Percentiles rank a stretch among this genome's conserved stretches.
phyloP scores from a whole-genome alignment of 2,113 vertebrate species.

The Istiophorus platypterus region DNA sequence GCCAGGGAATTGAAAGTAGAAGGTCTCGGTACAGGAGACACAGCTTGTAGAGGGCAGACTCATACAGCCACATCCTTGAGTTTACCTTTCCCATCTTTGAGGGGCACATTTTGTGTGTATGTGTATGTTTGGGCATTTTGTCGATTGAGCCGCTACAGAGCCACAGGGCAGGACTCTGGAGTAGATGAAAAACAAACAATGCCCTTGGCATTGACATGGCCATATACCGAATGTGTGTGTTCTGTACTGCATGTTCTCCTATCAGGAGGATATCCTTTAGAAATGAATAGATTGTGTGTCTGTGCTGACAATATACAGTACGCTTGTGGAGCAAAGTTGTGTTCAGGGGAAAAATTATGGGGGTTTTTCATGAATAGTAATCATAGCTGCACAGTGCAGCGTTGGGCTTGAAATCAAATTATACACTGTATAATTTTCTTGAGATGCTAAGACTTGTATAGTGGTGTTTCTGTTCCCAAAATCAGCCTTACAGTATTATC shows the following conservation, averaged over 20 bases:
- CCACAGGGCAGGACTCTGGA: constrained; percentile 51
- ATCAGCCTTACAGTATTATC: constrained; percentile 29
- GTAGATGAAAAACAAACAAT: constrained; percentile 65
- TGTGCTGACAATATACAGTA: constrained; percentile 25
- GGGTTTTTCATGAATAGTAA: constrained; percentile 27
- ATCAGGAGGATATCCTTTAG: constrained; percentile 71
- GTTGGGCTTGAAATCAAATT: constrained; percentile 50
- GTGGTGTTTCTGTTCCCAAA: constrained; percentile 25
- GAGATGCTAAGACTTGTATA: constrained; percentile 23
- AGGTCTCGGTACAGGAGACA: constrained; percentile 16
- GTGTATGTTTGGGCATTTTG: constrained; percentile 48
- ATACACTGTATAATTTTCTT: constrained; percentile 48
- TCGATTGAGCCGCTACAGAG: constrained; percentile 51
- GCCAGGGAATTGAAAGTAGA: constrained; percentile 43
- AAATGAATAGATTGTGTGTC: constrained; percentile 52
- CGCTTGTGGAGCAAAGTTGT: constrained; percentile 44
- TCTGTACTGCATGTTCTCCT: constrained; percentile 38
- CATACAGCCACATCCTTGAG: constrained; percentile 45
- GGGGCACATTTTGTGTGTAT: neutral
- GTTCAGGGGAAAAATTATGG: constrained; percentile 10
- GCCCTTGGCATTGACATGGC: constrained; percentile 59
- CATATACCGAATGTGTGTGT: constrained; percentile 47
- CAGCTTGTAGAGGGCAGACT: constrained; percentile 45
- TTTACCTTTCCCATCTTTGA: constrained; percentile 56
- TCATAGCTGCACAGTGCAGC: constrained; percentile 28